Evolutionary conservation across 2,797 vertebrate genomes (phyloP), one percentile per base, ranked within the genome.

Genomic region (Typhlichthys eigenmanni): DNA sequence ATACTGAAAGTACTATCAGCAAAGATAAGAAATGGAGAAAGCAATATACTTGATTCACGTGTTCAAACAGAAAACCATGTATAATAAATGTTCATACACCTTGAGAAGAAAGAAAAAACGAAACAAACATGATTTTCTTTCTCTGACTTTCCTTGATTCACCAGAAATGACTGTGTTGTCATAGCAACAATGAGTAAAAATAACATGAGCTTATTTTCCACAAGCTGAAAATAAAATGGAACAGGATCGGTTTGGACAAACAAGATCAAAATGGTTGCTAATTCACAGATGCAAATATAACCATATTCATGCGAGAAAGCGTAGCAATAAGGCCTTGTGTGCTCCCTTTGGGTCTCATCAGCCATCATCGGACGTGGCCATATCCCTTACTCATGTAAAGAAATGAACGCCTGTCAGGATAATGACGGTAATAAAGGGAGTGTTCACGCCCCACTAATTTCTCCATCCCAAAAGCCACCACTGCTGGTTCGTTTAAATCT

Each of bases 161-260:
- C 65, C 60, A 74, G 71, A 71, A 66, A 68, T 66, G 79, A 52
- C 81, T 74, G 83, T 48, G 91, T 92, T 87, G 92, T 92, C 91
- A 92, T 92, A 89, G 92, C 87, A 93, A 92, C 91, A 87, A 86
- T 82, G 88, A 90, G 88, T 92, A 92, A 92, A 93, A 93, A 93
- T 92, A 92, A 91, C 91, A 91, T 82, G 82, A 90, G 90, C 88
- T 90, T 88, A 85, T 91, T 92, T 91, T 89, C 87, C 82, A 86
- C 76, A 83, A 89, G 87, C 88, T 86, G 83, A 88, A 90, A 90
- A 91, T 90, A 91, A 91, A 89, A 86, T 84, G 85, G 87, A 89
- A 89, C 87, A 82, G 82, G 85, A 90, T 90, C 86, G 86, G 82
- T 90, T 89, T 87, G 88, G 85, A 89, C 85, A 87, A 89, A 91